Evolutionary conservation across 2,797 vertebrate genomes (phyloP).

Genomic region (Pangasius djambal): DNA sequence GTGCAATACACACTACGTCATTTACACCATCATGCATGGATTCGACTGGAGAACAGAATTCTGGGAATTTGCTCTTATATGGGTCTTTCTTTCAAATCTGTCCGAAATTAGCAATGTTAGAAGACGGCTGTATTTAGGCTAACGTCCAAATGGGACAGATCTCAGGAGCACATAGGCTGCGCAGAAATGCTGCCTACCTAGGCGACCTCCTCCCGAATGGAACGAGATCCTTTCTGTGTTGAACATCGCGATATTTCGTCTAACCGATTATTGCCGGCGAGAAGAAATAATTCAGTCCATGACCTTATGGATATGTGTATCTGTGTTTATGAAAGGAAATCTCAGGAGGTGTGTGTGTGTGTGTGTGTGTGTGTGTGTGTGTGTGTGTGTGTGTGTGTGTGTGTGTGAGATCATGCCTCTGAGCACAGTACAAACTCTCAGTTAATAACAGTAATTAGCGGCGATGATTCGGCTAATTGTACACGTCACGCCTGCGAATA

Average conservation of each 20-base stretch:
- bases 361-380: background rate
- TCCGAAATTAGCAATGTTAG: constrained; percentile 6
- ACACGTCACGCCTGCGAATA: constrained; percentile 27
- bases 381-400: background rate
- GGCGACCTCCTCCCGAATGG: background rate
- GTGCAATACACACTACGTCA: background rate
- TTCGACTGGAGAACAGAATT: background rate
- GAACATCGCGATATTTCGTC: background rate
- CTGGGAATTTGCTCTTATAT: background rate
- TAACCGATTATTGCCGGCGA: background rate
- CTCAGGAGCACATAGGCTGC: background rate
- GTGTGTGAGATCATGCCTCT: background rate
- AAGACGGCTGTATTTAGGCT: background rate
- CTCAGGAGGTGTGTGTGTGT: background rate
- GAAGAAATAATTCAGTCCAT: background rate
- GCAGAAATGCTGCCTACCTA: background rate
- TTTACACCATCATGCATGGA: background rate
- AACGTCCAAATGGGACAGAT: background rate
- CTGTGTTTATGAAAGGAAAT: constrained; percentile 1
- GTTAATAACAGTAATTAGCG: constrained; percentile 52
- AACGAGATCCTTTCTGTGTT: background rate
- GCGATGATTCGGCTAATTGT: constrained; percentile 37
- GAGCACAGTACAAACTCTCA: constrained; percentile 7
- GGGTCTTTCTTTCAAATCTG: background rate
- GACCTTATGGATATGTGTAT: background rate